Percentiles rank a stretch among this genome's conserved stretches.
Conservation (phyloP, 2,888 invertebrate species). For the Macaria liturata region DNA sequence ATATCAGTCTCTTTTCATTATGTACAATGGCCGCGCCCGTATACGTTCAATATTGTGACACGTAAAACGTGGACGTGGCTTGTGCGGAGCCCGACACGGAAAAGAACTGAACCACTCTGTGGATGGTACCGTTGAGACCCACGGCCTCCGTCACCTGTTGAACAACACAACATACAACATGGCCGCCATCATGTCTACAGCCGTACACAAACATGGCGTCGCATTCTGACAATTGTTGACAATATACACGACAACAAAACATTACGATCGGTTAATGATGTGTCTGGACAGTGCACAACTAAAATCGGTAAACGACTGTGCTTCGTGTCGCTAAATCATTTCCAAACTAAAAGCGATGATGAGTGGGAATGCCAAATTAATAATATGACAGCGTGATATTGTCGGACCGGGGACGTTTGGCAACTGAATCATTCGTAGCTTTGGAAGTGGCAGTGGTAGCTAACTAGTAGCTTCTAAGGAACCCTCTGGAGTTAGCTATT, state of each 20-base stretch:
- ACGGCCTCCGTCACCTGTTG: slow-evolving; percentile 85
- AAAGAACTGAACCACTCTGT: slow-evolving; percentile 86
- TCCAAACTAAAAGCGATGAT: slow-evolving; percentile 72
- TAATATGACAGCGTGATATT: slow-evolving; percentile 68
- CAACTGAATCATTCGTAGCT: slow-evolving; percentile 46
- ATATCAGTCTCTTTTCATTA: slow-evolving; percentile 78
- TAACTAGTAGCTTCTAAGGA: slow-evolving; percentile 55
- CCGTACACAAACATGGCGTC: slow-evolving; percentile 45
- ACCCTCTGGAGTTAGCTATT: slow-evolving; percentile 50
- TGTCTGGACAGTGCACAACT: slow-evolving; percentile 55
- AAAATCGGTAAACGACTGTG: slow-evolving; percentile 51
- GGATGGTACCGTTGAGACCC: slow-evolving; percentile 85
- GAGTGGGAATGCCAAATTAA: slow-evolving; percentile 63
- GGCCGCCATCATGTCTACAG: slow-evolving; percentile 59
- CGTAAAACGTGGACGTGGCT: slow-evolving; percentile 86
- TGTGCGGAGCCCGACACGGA: slow-evolving; percentile 84
- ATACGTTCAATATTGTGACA: slow-evolving; percentile 82
- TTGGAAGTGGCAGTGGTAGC: slow-evolving; percentile 47
- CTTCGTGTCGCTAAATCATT: slow-evolving; percentile 57
- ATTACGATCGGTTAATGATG: slow-evolving; percentile 37
- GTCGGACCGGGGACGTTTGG: slow-evolving; percentile 52
- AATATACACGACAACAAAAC: too few relatives aligned
- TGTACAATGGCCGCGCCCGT: slow-evolving; percentile 67
- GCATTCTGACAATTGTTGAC: slow-evolving; percentile 26
- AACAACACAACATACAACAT: slow-evolving; percentile 79